Evolutionary conservation across 2,888 invertebrate species (phyloP).

Genomic region (Athrips mouffetella): DNA sequence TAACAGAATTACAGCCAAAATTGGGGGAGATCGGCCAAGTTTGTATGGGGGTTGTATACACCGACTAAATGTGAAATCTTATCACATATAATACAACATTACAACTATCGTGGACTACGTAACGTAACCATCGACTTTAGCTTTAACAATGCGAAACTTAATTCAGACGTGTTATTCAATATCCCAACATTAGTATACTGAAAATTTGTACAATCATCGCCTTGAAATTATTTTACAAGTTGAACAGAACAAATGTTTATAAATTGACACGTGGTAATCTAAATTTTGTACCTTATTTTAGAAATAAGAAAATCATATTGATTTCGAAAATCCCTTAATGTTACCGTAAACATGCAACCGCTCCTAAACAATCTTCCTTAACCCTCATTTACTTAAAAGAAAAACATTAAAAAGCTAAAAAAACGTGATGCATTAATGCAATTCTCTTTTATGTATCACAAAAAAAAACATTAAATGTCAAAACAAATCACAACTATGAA

Average conservation of each 20-base stretch:
- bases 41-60: conserved; percentile 57
- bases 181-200: conserved; percentile 44
- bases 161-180: conserved; percentile 55
- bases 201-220: conserved; percentile 46
- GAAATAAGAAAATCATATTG: conserved; percentile 53
- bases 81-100: conserved; percentile 70
- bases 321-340: conserved; percentile 42
- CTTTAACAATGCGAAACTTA: conserved; percentile 67
- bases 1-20: conserved; percentile 39
- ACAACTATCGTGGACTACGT: conserved; percentile 62
- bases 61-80: conserved; percentile 61
- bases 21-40: conserved; percentile 59
- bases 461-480: conserved; percentile 78
- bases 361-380: conserved; percentile 42
- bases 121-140: conserved; percentile 56
- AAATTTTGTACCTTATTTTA: conserved; percentile 64
- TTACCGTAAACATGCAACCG: conserved; percentile 38
- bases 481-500: conserved; percentile 79
- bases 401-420: conserved; percentile 51
- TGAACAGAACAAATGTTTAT: conserved; percentile 29
- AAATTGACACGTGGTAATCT: conserved; percentile 63
- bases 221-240: too few relatives aligned
- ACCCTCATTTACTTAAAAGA: conserved; percentile 51
- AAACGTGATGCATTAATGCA: conserved; percentile 74
- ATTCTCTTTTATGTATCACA: conserved; percentile 73